Percentiles rank a stretch among this genome's conserved stretches.
Conservation (phyloP, 1,140 invertebrate species). For the Caenorhabditis latens region DNA sequence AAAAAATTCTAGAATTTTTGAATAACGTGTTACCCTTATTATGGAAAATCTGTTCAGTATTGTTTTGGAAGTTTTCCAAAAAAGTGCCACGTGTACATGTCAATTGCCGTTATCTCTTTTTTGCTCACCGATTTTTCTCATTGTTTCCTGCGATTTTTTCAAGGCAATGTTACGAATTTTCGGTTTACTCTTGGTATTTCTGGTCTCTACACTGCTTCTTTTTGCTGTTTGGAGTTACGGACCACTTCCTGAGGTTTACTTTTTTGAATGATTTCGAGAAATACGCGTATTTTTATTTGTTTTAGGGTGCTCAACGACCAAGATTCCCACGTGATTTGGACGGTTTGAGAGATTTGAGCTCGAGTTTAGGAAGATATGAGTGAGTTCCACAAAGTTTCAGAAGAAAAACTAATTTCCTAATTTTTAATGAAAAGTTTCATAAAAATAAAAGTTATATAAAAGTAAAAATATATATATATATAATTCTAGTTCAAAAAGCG, state of each 20-base stretch:
- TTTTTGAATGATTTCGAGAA: not conserved
- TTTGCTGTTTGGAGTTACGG: conserved; percentile 16
- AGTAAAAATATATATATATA: too few species aligned
- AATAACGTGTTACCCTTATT: too few species aligned
- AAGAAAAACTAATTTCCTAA: not conserved
- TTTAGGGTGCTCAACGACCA: conserved; percentile 1
- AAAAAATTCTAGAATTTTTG: too few species aligned
- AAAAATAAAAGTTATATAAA: too few species aligned
- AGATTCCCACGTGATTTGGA: conserved; percentile 12
- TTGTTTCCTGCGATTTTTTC: not conserved
- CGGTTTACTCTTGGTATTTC: conserved; percentile 25
- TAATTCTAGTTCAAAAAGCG: too few species aligned
- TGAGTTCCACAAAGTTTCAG: not conserved
- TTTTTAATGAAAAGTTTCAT: not conserved
- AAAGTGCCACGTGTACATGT: not conserved
- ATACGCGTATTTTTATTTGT: not conserved
- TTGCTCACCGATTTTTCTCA: not conserved
- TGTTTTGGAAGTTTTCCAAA: not conserved
- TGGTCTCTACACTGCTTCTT: not conserved
- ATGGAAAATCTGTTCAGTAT: too few species aligned
- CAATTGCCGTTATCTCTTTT: too few species aligned
- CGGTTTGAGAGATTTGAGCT: conserved; percentile 20
- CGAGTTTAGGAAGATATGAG: conserved; percentile 36
- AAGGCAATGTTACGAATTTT: conserved; percentile 37
- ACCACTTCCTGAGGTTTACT: conserved; percentile 8